Evolutionary conservation across 2,797 vertebrate species (phyloP).

Genomic region (Psittacula echo): DNA sequence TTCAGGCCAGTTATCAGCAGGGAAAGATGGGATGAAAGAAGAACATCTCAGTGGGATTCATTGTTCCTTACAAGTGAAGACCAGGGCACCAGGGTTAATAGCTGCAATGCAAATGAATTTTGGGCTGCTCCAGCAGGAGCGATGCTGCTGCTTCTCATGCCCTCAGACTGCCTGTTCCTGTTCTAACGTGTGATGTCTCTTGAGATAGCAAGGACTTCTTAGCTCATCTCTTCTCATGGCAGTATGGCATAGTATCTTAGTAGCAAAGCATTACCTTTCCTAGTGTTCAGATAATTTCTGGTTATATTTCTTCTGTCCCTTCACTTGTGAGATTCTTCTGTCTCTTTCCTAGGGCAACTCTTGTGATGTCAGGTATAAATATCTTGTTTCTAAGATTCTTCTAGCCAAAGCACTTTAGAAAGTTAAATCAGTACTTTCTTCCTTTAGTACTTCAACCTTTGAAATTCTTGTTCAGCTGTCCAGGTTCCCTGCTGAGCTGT

Average conservation of each 20-base stretch:
- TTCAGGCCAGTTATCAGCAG: slow-evolving; percentile 7
- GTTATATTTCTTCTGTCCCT: neutral
- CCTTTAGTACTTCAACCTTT: neutral
- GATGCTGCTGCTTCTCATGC: neutral
- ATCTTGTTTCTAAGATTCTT: slow-evolving; percentile 1
- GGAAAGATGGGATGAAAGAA: slow-evolving; percentile 25
- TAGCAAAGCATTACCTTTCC: neutral
- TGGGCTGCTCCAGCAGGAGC: neutral
- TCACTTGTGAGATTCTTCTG: neutral
- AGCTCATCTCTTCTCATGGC: neutral
- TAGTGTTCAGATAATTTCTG: neutral
- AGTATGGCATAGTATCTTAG: neutral
- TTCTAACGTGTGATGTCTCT: neutral
- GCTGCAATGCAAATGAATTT: neutral
- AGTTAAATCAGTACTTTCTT: slow-evolving; percentile 8
- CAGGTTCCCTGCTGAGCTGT: neutral
- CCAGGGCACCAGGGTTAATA: neutral
- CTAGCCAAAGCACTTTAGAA: neutral
- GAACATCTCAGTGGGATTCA: neutral
- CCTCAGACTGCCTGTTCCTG: neutral
- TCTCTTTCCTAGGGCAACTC: neutral
- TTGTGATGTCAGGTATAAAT: neutral
- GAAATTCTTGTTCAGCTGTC: neutral
- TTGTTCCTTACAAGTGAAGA: slow-evolving; percentile 11
- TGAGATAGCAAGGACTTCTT: neutral